Percentiles rank a stretch among this genome's conserved stretches.
These are phyloP conservation scores for Palythoa caribaeorum DNA, from an alignment of 92 coral and sea anemone species.

Conservation along the genomic window DNA sequence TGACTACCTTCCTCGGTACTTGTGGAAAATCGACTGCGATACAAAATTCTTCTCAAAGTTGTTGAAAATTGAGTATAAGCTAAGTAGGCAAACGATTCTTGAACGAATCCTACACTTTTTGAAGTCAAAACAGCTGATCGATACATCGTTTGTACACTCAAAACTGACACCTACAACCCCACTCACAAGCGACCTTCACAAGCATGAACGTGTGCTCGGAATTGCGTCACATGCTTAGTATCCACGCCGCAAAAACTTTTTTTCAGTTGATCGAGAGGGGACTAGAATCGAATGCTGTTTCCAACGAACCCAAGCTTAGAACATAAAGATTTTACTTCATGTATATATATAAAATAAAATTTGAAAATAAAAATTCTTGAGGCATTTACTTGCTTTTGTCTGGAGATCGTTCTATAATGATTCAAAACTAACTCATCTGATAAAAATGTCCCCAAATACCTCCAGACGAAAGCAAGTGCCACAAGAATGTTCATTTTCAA, in stretches of 20 bases:
- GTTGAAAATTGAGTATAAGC: conserved; percentile 8
- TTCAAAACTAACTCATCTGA: too few relatives aligned
- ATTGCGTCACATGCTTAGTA: conserved; percentile 5
- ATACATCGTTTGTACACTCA: conserved; percentile 17
- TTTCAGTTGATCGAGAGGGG: too few relatives aligned
- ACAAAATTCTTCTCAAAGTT: conserved; percentile 11
- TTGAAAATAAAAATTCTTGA: too few relatives aligned
- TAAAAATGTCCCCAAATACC: too few relatives aligned
- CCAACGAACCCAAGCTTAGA: too few relatives aligned
- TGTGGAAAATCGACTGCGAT: conserved; percentile 24
- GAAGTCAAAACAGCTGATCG: conserved; percentile 5
- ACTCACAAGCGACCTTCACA: background rate
- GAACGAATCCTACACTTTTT: conserved; percentile 10
- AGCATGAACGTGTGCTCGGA: background rate
- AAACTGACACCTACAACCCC: background rate
- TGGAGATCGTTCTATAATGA: too few relatives aligned
- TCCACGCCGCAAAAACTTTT: background rate
- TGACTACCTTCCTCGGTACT: conserved; percentile 9
- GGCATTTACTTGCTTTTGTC: too few relatives aligned
- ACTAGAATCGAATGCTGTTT: too few relatives aligned
- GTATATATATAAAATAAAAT: too few relatives aligned
- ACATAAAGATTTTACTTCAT: too few relatives aligned
- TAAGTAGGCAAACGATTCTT: conserved; percentile 9
- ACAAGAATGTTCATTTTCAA: too few relatives aligned
- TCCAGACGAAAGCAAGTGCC: too few relatives aligned